Evolutionary conservation across 2,797 vertebrate genomes (phyloP).

Genomic region (Pipistrellus kuhlii): DNA sequence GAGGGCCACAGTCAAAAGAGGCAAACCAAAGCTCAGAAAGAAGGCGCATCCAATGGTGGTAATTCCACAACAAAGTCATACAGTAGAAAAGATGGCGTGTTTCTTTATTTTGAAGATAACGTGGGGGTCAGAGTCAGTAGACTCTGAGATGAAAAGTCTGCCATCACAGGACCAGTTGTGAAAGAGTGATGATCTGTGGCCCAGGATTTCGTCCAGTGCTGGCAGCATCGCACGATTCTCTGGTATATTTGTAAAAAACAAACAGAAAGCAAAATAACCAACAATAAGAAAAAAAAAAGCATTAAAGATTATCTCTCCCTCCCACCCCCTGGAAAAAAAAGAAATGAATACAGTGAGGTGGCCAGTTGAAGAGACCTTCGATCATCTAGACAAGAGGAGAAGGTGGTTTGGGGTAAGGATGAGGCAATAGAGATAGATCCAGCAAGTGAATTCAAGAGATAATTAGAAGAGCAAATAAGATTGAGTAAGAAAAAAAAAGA

Average conservation of each 20-base stretch:
- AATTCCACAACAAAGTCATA: not conserved
- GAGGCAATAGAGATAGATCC: not conserved
- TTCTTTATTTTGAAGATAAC: not conserved
- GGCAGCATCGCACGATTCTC: no score
- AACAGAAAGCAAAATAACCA: not conserved
- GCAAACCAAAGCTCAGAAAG: not conserved
- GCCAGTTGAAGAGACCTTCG: not conserved
- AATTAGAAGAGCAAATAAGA: conserved; percentile 12
- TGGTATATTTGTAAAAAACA: not conserved
- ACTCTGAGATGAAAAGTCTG: not conserved
- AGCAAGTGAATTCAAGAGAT: not conserved
- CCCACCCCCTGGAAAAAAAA: not conserved
- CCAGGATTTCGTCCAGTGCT: not conserved
- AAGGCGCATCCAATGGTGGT: not conserved
- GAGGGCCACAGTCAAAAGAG: not conserved
- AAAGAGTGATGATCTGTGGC: not conserved
- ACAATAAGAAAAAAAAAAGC: not conserved
- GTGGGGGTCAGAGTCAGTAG: not conserved
- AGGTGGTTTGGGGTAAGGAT: not conserved
- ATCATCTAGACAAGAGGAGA: not conserved
- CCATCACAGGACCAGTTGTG: not conserved
- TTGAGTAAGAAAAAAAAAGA: no score
- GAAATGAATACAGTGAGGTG: not conserved
- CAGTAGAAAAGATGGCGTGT: not conserved
- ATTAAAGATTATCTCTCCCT: not conserved